Percentiles rank a stretch among this genome's conserved stretches.
Conservation (phyloP, 2,888 invertebrate genomes). For the Epistrophella euchroma region DNA sequence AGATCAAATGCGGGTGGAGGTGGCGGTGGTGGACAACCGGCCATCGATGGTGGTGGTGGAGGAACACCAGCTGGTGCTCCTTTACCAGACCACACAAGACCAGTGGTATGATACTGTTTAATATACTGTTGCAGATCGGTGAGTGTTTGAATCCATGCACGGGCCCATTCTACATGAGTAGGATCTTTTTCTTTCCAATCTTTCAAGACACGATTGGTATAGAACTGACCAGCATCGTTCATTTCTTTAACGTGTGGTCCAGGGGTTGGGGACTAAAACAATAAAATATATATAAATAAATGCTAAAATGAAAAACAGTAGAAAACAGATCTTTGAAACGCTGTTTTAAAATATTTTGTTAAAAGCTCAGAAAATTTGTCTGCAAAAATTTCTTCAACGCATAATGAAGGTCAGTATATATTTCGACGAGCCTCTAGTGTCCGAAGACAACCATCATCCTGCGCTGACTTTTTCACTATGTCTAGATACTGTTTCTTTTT, state of each 20-base stretch:
- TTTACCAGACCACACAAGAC: constrained; percentile 95
- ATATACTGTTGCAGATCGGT: constrained; percentile 95
- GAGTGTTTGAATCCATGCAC: constrained; percentile 94
- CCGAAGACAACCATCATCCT: too few relatives aligned
- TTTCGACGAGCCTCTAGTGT: too few relatives aligned
- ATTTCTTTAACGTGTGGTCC: constrained; percentile 99
- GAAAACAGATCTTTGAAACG: too few relatives aligned
- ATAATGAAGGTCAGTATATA: too few relatives aligned
- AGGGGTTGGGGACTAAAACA: constrained; percentile 91
- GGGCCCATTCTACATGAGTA: constrained; percentile 97
- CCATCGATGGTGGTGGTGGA: constrained; percentile 86
- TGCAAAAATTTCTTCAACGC: too few relatives aligned
- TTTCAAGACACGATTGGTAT: constrained; percentile 98
- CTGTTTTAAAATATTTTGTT: too few relatives aligned
- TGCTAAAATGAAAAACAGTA: too few relatives aligned
- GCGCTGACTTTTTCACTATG: too few relatives aligned
- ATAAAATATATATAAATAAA: constrained; percentile 14
- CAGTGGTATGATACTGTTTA: constrained; percentile 97
- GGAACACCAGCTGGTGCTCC: constrained; percentile 79
- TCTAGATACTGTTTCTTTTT: too few relatives aligned
- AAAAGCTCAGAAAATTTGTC: too few relatives aligned
- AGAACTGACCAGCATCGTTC: constrained; percentile 99
- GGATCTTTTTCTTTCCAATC: constrained; percentile 98
- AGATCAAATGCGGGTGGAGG: constrained; percentile 87
- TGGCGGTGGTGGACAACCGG: constrained; percentile 89